phyloP scores from a whole-genome alignment of 2,797 vertebrate species.

The Australoheros facetus region DNA sequence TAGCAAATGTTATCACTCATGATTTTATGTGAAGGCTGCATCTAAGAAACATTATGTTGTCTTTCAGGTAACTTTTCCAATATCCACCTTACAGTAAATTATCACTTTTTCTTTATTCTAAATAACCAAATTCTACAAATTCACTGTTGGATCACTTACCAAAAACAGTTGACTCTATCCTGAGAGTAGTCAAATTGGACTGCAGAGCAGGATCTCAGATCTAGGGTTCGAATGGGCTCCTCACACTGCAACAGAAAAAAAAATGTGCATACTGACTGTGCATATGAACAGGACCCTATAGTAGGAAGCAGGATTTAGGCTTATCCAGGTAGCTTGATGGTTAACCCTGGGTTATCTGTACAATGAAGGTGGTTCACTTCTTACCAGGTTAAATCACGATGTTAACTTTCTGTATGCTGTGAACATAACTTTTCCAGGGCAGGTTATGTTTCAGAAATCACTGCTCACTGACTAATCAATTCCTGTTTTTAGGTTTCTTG shows the following conservation, averaged over 20 bases:
- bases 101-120: neutral
- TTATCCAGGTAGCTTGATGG: no score
- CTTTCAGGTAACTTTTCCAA: neutral
- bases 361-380: no score
- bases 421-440: no score
- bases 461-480: no score
- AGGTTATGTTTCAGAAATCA: no score
- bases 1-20: no score
- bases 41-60: neutral
- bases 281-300: neutral
- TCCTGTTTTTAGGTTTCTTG: no score
- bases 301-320: no score
- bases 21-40: neutral
- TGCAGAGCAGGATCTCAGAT: slow-evolving; percentile 91
- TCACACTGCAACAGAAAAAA: slow-evolving; percentile 78
- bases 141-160: slow-evolving; percentile 74
- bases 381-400: no score
- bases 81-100: neutral
- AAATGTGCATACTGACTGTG: neutral
- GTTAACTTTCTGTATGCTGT: no score
- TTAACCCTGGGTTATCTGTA: no score
- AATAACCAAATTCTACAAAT: neutral
- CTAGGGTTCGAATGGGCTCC: slow-evolving; percentile 90
- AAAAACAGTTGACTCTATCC: slow-evolving; percentile 95
- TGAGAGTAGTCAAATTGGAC: slow-evolving; percentile 98